Conservation (phyloP, 2,797 vertebrate species). For the Sternotherus odoratus region DNA sequence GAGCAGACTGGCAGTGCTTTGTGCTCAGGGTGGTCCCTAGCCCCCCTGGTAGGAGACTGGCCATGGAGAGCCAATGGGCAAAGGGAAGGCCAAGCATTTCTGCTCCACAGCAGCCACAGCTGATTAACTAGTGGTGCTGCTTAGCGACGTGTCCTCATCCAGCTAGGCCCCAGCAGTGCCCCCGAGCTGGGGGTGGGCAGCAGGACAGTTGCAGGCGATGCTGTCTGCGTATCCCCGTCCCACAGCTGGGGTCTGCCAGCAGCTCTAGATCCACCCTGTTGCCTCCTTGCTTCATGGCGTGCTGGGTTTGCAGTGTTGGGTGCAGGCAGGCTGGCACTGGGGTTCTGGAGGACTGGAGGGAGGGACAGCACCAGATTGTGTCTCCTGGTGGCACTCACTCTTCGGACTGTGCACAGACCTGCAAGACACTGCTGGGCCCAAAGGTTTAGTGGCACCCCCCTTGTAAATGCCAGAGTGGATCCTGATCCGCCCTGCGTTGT, state of each 20-base stretch:
- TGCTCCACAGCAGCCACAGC: not conserved
- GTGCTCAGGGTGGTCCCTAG: not conserved
- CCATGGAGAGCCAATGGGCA: not conserved
- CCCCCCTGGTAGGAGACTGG: not conserved
- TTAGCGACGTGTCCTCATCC: not conserved
- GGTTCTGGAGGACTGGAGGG: not conserved
- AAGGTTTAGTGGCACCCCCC: not conserved
- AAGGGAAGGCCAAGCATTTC: not conserved
- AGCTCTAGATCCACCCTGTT: too few species aligned
- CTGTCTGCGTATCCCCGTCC: not conserved
- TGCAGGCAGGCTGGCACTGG: not conserved
- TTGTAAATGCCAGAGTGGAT: not conserved
- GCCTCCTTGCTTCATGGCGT: not conserved
- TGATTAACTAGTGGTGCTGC: not conserved
- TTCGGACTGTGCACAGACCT: not conserved
- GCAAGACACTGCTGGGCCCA: not conserved
- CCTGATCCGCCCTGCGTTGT: not conserved
- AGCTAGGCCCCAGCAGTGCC: not conserved
- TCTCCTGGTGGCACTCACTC: not conserved
- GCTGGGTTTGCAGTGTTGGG: not conserved
- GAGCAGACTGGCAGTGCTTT: not conserved
- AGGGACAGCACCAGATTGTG: not conserved
- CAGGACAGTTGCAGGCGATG: not conserved
- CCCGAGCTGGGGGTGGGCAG: too few species aligned
- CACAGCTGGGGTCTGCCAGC: not conserved